Percentiles rank a stretch among this genome's conserved stretches.
phyloP scores from a whole-genome alignment of 2,888 invertebrate species.

The Phrixothrix hirtus region DNA sequence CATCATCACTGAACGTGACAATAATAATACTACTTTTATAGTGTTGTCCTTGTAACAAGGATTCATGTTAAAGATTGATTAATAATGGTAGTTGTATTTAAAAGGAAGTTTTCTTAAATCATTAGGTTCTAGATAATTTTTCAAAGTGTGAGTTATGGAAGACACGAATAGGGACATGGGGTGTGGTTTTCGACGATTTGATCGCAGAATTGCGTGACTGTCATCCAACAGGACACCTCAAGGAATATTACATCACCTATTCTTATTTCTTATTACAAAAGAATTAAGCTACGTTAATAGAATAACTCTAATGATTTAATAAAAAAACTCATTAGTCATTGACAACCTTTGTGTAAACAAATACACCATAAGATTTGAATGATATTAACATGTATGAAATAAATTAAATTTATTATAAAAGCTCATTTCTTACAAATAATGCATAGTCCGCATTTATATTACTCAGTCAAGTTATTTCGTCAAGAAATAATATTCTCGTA shows the following conservation, averaged over 20 bases:
- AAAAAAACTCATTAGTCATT: conserved; percentile 18
- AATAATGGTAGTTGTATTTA: conserved; percentile 16
- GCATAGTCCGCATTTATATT: conserved; percentile 25
- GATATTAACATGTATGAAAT: too few relatives aligned
- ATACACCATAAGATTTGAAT: too few relatives aligned
- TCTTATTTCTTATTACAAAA: conserved; percentile 19
- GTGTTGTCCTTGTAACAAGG: conserved; percentile 11
- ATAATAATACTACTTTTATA: conserved; percentile 10
- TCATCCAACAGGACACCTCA: conserved; percentile 39
- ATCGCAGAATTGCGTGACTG: conserved; percentile 42
- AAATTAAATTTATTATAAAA: too few relatives aligned
- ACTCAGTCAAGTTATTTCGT: not conserved
- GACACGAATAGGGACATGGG: conserved; percentile 32
- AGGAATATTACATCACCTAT: conserved; percentile 34
- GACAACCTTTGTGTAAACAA: conserved; percentile 27
- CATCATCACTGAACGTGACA: conserved; percentile 19
- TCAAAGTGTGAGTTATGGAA: conserved; percentile 30
- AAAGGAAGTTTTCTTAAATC: conserved; percentile 20
- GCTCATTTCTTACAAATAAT: conserved; percentile 34
- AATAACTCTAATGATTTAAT: conserved; percentile 5
- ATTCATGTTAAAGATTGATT: conserved; percentile 7
- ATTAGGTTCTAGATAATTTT: conserved; percentile 23
- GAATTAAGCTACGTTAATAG: conserved; percentile 10
- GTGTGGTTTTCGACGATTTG: conserved; percentile 38
- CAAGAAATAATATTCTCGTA: conserved; percentile 38